Conservation (phyloP, 2,113 vertebrate species). For the Scophthalmus maximus region DNA sequence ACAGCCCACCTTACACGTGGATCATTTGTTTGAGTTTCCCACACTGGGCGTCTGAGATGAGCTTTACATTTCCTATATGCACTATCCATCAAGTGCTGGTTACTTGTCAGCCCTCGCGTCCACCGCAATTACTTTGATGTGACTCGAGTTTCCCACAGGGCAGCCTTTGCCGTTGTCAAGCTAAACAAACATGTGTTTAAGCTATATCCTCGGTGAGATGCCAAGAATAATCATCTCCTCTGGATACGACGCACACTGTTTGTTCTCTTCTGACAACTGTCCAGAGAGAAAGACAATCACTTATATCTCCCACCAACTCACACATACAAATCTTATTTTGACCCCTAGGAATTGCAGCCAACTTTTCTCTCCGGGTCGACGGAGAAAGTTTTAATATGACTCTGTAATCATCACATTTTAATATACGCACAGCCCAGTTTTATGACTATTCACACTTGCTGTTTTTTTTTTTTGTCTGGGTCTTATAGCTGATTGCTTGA, state of each 20-base stretch:
- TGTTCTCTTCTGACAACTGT: conserved; percentile 16
- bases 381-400: neutral
- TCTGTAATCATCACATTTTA: neutral
- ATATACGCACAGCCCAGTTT: neutral
- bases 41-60: conserved; percentile 44
- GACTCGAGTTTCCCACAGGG: conserved; percentile 36
- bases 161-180: conserved; percentile 30
- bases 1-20: neutral
- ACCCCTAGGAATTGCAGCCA: neutral
- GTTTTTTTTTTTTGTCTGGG: neutral
- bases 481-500: neutral
- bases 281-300: neutral
- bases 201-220: conserved; percentile 20
- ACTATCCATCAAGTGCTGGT: conserved; percentile 52
- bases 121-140: conserved; percentile 36
- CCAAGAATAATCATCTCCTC: conserved; percentile 29
- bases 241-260: conserved; percentile 11
- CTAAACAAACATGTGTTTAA: conserved; percentile 46
- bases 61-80: conserved; percentile 53
- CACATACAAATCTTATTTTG: neutral
- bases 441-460: neutral
- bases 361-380: neutral
- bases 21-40: conserved; percentile 66
- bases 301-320: neutral
- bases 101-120: conserved; percentile 32